A percentile compares a stretch with the other conserved stretches of the same genome.
Conservation (phyloP, 2,113 vertebrate genomes). For the Chlamydotis undulata region DNA sequence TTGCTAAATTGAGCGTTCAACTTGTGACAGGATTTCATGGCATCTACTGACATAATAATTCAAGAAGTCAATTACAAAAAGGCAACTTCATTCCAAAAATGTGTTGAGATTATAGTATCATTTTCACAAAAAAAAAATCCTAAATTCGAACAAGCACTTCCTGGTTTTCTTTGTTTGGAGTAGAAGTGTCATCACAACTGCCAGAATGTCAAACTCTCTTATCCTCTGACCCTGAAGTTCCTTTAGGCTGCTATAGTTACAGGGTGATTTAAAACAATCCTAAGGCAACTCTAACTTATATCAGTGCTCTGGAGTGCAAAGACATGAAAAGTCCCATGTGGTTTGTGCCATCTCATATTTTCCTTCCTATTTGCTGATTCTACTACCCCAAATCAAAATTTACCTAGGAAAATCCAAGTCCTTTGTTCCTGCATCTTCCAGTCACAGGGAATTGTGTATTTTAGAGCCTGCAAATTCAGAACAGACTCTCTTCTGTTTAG, state of each 20-base stretch:
- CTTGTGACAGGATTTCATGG: not conserved
- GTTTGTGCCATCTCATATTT: not conserved
- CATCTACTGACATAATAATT: not conserved
- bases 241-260: not conserved
- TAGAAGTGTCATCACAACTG: not conserved
- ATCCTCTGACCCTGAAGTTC: not conserved
- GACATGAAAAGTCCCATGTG: not conserved
- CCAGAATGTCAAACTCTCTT: not conserved
- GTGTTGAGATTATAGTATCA: not conserved
- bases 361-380: not conserved
- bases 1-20: not conserved
- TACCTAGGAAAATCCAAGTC: not conserved
- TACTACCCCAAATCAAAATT: not conserved
- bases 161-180: not conserved
- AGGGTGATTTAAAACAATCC: not conserved
- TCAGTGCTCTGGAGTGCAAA: not conserved
- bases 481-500: conserved; percentile 58
- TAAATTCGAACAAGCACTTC: not conserved
- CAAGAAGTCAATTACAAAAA: not conserved
- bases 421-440: not conserved
- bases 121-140: not conserved
- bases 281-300: not conserved
- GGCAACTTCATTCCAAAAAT: not conserved
- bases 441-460: not conserved
- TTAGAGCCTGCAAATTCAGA: conserved; percentile 16